phyloP scores from a whole-genome alignment of 1,140 invertebrate species.

The Diachasma alloeum region DNA sequence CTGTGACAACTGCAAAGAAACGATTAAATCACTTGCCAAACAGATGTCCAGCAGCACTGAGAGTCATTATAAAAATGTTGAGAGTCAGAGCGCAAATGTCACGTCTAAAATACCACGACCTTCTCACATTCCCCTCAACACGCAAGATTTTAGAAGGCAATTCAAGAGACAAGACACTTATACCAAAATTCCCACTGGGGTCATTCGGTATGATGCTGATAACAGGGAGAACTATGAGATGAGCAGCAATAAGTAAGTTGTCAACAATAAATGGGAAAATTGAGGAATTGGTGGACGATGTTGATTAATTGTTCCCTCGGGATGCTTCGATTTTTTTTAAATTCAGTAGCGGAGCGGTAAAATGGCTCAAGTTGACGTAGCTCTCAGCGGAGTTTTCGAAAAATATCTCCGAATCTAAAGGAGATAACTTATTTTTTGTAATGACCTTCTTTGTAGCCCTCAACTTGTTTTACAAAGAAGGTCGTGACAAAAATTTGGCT shows the following conservation, averaged over 20 bases:
- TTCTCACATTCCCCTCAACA: conserved; percentile 47
- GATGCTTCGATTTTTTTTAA: no score
- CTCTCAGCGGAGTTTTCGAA: no score
- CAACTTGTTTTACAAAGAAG: no score
- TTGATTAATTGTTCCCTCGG: no score
- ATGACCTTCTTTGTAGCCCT: no score
- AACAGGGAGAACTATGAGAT: conserved; percentile 56
- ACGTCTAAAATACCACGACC: conserved; percentile 55
- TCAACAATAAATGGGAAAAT: no score
- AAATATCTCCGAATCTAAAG: no score
- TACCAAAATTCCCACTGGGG: conserved; percentile 49
- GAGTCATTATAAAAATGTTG: conserved; percentile 27
- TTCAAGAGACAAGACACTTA: conserved; percentile 60
- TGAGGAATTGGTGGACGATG: no score
- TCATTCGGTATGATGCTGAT: conserved; percentile 55
- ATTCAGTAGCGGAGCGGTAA: not conserved
- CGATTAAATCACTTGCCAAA: conserved; percentile 66
- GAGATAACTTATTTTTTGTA: no score
- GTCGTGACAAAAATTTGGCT: no score
- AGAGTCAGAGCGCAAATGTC: conserved; percentile 44
- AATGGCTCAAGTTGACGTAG: not conserved
- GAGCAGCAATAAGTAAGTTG: conserved; percentile 46
- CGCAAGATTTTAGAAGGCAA: conserved; percentile 44
- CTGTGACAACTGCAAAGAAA: conserved; percentile 74
- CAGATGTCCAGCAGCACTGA: conserved; percentile 56